These are phyloP conservation scores for Armadillidium nasatum DNA, from an alignment of 1,140 invertebrate species.

Conservation along the genomic window DNA sequence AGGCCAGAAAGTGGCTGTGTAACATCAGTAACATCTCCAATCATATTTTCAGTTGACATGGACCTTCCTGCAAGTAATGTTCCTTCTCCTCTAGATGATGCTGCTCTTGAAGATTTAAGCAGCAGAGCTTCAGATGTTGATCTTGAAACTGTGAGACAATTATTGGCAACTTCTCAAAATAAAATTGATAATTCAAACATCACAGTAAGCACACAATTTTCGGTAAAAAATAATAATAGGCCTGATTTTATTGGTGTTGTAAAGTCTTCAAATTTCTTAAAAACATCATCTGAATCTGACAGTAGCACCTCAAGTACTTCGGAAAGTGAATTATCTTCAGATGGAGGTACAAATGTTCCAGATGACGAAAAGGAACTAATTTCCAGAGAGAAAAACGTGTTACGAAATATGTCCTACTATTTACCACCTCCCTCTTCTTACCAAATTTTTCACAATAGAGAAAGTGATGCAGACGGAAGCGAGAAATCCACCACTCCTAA, in stretches of 20 bases:
- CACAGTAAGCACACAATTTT: neutral
- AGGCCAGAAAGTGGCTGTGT: conserved; percentile 44
- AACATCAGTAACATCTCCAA: conserved; percentile 42
- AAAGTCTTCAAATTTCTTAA: neutral
- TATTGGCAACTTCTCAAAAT: conserved; percentile 27
- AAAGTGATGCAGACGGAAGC: neutral
- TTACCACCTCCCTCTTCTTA: neutral
- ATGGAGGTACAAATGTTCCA: neutral
- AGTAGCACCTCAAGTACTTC: neutral
- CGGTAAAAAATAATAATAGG: neutral
- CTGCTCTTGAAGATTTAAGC: conserved; percentile 22
- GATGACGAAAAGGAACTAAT: neutral
- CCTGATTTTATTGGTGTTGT: neutral
- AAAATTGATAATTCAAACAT: neutral
- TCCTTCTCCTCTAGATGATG: neutral
- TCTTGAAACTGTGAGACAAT: conserved; percentile 36
- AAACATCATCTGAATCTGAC: neutral
- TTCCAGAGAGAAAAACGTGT: neutral
- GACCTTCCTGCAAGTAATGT: neutral
- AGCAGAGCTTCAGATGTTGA: conserved; percentile 34
- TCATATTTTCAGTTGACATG: conserved; percentile 37
- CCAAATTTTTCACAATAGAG: neutral
- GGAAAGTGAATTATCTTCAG: neutral
- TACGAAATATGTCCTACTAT: neutral
- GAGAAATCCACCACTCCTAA: neutral